A percentile compares a stretch with the other conserved stretches of the same genome.
Conservation (phyloP, 2,113 vertebrate species). For the Grammomys dolichurus region DNA sequence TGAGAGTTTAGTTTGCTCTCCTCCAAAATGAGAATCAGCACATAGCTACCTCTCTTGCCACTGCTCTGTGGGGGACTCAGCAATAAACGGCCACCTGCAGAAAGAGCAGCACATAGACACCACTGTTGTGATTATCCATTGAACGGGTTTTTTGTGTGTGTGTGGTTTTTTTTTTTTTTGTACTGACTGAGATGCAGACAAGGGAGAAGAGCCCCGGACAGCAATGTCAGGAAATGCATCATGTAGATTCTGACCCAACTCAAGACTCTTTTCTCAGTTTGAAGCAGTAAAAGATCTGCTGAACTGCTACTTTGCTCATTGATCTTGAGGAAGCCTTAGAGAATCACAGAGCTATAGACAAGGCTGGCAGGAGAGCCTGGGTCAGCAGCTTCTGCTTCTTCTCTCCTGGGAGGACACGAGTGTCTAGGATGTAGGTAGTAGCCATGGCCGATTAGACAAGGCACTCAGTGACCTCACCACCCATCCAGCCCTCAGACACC, state of each 20-base stretch:
- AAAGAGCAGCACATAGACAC: background rate
- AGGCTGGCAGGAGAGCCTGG: background rate
- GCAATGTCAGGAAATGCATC: background rate
- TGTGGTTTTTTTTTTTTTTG: no score
- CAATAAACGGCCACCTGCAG: background rate
- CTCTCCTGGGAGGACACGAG: conserved; percentile 64
- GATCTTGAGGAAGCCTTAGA: background rate
- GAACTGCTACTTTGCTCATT: background rate
- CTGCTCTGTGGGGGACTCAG: background rate
- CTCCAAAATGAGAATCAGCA: background rate
- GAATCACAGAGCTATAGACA: background rate
- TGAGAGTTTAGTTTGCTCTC: background rate
- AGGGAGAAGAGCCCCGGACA: background rate
- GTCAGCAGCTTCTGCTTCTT: conserved; percentile 18
- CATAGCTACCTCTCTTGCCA: background rate
- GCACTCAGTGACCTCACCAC: conserved; percentile 44
- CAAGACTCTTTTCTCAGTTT: background rate
- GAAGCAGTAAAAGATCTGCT: background rate
- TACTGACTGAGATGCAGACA: background rate
- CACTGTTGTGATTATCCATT: background rate
- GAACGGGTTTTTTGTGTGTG: no score
- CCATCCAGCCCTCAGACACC: background rate
- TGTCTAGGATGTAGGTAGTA: conserved; percentile 62
- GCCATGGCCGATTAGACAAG: conserved; percentile 61
- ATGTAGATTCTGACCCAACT: background rate